phyloP scores from a whole-genome alignment of 2,888 invertebrate genomes.

The Eucera pruinosa region DNA sequence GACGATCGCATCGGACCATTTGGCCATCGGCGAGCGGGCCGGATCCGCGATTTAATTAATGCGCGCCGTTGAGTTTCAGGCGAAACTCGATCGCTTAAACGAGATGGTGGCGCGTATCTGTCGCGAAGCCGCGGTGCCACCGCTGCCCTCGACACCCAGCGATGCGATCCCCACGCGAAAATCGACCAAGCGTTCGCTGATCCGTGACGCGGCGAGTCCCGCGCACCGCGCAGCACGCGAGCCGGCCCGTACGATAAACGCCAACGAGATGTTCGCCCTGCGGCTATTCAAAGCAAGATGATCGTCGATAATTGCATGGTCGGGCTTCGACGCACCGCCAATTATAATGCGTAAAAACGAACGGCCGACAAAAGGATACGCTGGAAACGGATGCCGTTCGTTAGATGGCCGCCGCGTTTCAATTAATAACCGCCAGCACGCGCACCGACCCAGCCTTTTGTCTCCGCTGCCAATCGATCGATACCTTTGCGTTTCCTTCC shows the following conservation, averaged over 20 bases:
- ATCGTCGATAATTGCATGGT: constrained; percentile 36
- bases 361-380: constrained; percentile 17
- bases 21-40: not conserved
- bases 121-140: constrained; percentile 27
- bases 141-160: too few species aligned
- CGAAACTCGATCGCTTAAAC: constrained; percentile 31
- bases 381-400: constrained; percentile 14
- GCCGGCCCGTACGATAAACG: too few species aligned
- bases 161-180: too few species aligned
- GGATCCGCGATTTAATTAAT: constrained; percentile 63
- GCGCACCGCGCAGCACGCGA: too few species aligned
- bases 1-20: not conserved
- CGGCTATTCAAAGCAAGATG: constrained; percentile 21
- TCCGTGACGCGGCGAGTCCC: constrained; percentile 9
- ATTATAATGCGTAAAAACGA: constrained; percentile 33
- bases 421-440: constrained; percentile 15
- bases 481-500: not conserved
- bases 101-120: constrained; percentile 29
- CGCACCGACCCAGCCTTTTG: not conserved
- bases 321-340: constrained; percentile 13
- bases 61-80: constrained; percentile 50
- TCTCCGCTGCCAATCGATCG: constrained; percentile 2
- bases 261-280: constrained; percentile 8
- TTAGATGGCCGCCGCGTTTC: constrained; percentile 22
- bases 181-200: constrained; percentile 18